Evolutionary conservation across 2,888 invertebrate species (phyloP).

Genomic region (Ornithoptera alexandrae): DNA sequence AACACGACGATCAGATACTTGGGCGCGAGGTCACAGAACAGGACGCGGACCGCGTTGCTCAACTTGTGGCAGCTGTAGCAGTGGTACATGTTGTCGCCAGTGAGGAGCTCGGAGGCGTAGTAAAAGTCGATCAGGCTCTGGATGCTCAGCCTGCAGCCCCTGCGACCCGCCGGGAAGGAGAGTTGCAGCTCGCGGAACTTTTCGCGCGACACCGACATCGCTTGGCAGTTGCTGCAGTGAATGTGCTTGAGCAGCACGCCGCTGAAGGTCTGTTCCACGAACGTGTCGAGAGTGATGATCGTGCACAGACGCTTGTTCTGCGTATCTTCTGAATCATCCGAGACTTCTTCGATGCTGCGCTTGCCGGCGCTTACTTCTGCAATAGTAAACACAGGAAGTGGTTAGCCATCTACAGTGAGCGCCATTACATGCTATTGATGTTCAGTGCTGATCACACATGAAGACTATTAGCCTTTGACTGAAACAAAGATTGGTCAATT

Average conservation of each 20-base stretch:
- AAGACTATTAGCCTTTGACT: neutral
- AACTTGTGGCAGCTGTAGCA: constrained; percentile 87
- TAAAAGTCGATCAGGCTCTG: constrained; percentile 89
- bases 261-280: constrained; percentile 86
- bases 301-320: constrained; percentile 49
- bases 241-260: constrained; percentile 88
- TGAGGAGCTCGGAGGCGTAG: constrained; percentile 86
- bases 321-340: neutral
- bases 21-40: constrained; percentile 84
- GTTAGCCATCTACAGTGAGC: too few relatives aligned
- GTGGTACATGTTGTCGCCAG: constrained; percentile 89
- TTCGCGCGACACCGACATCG: constrained; percentile 86
- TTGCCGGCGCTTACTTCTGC: constrained; percentile 24
- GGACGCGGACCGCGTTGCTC: constrained; percentile 85
- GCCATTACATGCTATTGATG: too few relatives aligned
- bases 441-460: too few relatives aligned
- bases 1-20: constrained; percentile 88
- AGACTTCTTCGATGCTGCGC: constrained; percentile 32
- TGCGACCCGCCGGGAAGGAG: constrained; percentile 83
- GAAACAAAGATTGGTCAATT: too few relatives aligned
- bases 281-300: constrained; percentile 42
- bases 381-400: neutral
- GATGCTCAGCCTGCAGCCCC: constrained; percentile 80
- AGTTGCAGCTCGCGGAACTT: constrained; percentile 90
- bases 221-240: constrained; percentile 85